Percentiles rank a stretch among this genome's conserved stretches.
These are phyloP conservation scores for Rafetus swinhoei DNA, from an alignment of 2,113 vertebrate species.

Conservation along the genomic window DNA sequence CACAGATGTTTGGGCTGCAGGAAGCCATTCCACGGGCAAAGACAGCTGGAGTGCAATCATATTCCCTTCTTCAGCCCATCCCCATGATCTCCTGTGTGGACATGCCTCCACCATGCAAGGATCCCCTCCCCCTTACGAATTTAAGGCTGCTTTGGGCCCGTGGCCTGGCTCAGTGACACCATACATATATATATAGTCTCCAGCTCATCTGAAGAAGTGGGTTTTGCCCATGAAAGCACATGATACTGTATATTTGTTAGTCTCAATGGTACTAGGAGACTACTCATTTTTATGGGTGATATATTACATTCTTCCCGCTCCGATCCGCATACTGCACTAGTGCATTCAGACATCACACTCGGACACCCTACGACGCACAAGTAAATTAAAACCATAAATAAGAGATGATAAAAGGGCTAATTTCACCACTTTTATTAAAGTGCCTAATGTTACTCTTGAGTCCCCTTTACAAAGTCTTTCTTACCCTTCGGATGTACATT, in stretches of 20 bases:
- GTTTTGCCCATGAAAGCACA: too few species aligned
- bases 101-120: background rate
- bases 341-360: background rate
- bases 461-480: background rate
- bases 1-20: background rate
- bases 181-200: too few species aligned
- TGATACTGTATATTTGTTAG: too few species aligned
- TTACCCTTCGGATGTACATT: background rate
- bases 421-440: conserved; percentile 13
- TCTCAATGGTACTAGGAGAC: too few species aligned
- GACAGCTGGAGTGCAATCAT: background rate
- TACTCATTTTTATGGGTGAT: background rate
- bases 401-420: background rate
- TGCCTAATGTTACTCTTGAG: background rate
- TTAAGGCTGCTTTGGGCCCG: fast-evolving
- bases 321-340: background rate
- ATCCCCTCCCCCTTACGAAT: background rate
- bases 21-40: background rate
- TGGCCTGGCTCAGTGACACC: too few species aligned
- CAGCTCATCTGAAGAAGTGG: too few species aligned
- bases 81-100: background rate
- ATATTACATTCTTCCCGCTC: background rate
- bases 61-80: background rate
- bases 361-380: background rate
- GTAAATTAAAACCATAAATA: conserved; percentile 56